Evolutionary conservation across 2,888 invertebrate genomes (phyloP).

Genomic region (Sepiola atlantica): DNA sequence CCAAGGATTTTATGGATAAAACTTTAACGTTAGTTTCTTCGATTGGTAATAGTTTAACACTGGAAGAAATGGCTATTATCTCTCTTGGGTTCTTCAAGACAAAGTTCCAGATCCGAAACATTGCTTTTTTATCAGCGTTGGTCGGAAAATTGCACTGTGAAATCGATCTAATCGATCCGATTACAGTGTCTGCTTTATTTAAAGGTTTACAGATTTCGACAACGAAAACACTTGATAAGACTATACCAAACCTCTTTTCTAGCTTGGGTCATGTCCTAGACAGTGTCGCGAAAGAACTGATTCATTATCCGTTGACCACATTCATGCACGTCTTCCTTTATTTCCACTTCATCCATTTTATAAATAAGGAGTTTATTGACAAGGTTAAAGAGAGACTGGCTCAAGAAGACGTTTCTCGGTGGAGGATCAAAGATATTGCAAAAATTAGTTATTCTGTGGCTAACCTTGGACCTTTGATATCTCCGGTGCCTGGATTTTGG

Average conservation of each 20-base stretch:
- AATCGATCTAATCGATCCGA: neutral
- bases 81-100: constrained; percentile 41
- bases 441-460: constrained; percentile 24
- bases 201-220: constrained; percentile 32
- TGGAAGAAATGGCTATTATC: constrained; percentile 46
- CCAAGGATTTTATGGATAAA: neutral
- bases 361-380: neutral
- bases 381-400: constrained; percentile 24
- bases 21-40: neutral
- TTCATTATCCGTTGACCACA: neutral
- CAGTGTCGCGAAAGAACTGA: neutral
- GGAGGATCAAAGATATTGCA: constrained; percentile 37
- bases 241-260: neutral
- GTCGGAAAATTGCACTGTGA: neutral
- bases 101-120: neutral
- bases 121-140: neutral
- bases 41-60: neutral
- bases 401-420: neutral
- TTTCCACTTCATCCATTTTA: constrained; percentile 42
- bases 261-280: neutral
- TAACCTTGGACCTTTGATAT: constrained; percentile 13
- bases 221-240: neutral
- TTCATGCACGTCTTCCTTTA: constrained; percentile 45
- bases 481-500: constrained; percentile 23
- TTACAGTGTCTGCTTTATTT: constrained; percentile 37